These are phyloP conservation scores for Drosophila orena DNA, from an alignment of 1,140 invertebrate genomes.

Conservation along the genomic window DNA sequence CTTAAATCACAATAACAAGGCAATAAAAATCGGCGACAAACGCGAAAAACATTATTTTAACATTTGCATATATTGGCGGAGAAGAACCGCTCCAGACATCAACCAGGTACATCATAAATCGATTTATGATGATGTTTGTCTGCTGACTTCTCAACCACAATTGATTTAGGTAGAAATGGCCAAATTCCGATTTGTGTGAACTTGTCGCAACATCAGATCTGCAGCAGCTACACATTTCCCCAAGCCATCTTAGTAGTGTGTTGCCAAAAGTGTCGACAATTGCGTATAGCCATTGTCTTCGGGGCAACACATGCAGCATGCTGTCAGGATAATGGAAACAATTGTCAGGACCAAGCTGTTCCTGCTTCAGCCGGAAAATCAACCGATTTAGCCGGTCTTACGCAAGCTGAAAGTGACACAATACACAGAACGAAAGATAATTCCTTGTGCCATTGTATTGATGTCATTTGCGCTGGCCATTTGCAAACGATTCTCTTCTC, in stretches of 20 bases:
- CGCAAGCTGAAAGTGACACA: conserved; percentile 31
- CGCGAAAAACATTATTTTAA: conserved; percentile 59
- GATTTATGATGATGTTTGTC: conserved; percentile 68
- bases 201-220: neutral
- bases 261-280: conserved; percentile 31
- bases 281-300: conserved; percentile 60
- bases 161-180: conserved; percentile 36
- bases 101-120: conserved; percentile 48
- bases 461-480: conserved; percentile 51
- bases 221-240: neutral
- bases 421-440: conserved; percentile 28
- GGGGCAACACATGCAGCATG: conserved; percentile 3
- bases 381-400: conserved; percentile 29
- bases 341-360: conserved; percentile 14
- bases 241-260: conserved; percentile 4
- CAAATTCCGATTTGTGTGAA: conserved; percentile 13
- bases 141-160: conserved; percentile 65
- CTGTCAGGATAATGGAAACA: conserved; percentile 37
- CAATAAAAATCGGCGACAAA: conserved; percentile 72
- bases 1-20: conserved; percentile 69
- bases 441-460: conserved; percentile 34
- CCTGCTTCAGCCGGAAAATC: conserved; percentile 8
- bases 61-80: conserved; percentile 56
- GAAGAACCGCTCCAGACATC: neutral
- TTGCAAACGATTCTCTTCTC: conserved; percentile 23